phyloP scores from a whole-genome alignment of 2,888 invertebrate species.

The Spilosoma lubricipeda region DNA sequence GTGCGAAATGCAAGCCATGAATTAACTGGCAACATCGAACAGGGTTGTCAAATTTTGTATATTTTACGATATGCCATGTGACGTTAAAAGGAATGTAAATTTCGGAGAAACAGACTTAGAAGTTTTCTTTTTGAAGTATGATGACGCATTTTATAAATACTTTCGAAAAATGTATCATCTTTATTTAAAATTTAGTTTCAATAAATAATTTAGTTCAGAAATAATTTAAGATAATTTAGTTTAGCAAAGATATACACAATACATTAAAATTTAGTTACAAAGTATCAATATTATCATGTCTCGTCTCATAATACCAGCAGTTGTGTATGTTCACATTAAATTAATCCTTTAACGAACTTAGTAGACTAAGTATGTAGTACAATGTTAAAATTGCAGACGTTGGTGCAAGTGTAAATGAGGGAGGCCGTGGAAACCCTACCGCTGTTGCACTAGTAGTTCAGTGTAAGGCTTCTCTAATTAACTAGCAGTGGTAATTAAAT shows the following conservation, averaged over 20 bases:
- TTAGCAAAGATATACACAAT: not conserved
- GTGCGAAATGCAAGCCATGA: conserved; percentile 74
- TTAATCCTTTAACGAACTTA: conserved; percentile 58
- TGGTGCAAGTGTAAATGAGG: conserved; percentile 83
- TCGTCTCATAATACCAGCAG: conserved; percentile 39
- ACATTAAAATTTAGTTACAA: not conserved
- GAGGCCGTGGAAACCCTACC: conserved; percentile 77
- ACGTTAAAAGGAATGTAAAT: conserved; percentile 22
- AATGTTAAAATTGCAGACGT: conserved; percentile 66
- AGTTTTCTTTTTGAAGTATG: not conserved
- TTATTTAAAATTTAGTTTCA: no score
- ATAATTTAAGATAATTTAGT: not conserved
- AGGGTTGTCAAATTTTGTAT: conserved; percentile 51
- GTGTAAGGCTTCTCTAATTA: conserved; percentile 82
- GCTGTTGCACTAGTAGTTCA: conserved; percentile 56
- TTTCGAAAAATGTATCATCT: no score
- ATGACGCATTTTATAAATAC: not conserved
- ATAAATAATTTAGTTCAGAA: not conserved
- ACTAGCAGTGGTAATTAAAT: conserved; percentile 81
- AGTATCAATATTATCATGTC: not conserved
- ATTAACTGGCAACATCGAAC: conserved; percentile 53
- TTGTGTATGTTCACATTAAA: conserved; percentile 50
- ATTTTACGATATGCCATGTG: conserved; percentile 35
- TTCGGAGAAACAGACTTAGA: conserved; percentile 16
- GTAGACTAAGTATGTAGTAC: conserved; percentile 44